phyloP scores from a whole-genome alignment of 1,140 invertebrate species.

The Sitobion miscanthi region DNA sequence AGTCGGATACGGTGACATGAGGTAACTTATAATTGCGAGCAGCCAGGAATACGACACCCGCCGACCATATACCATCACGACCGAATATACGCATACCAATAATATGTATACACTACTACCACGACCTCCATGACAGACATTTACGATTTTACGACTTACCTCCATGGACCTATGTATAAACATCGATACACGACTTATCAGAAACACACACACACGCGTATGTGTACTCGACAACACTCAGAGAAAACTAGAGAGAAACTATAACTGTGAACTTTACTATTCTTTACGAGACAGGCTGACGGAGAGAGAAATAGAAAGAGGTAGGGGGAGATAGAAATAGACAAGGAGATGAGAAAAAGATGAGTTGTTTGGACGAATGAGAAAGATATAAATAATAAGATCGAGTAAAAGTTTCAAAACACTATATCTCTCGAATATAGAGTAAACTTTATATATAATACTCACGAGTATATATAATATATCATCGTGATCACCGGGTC shows the following conservation, averaged over 20 bases:
- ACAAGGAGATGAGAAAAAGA: neutral
- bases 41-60: slow-evolving; percentile 59
- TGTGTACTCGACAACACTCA: neutral
- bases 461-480: neutral
- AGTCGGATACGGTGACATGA: slow-evolving; percentile 98
- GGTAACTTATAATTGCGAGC: slow-evolving; percentile 68
- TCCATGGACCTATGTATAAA: neutral
- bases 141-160: neutral
- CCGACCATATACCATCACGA: neutral
- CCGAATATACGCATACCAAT: neutral
- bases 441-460: neutral
- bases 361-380: neutral
- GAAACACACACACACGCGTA: neutral
- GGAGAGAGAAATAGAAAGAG: neutral
- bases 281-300: neutral
- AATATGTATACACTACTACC: neutral
- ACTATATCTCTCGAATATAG: neutral
- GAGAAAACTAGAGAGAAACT: neutral
- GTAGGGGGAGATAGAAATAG: neutral
- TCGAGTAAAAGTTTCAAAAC: slow-evolving; percentile 9
- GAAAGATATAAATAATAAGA: slow-evolving; percentile 1
- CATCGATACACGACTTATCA: neutral
- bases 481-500: neutral
- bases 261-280: slow-evolving; percentile 16
- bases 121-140: neutral